phyloP scores from a whole-genome alignment of 2,113 vertebrate genomes.

The Heteronetta atricapilla region DNA sequence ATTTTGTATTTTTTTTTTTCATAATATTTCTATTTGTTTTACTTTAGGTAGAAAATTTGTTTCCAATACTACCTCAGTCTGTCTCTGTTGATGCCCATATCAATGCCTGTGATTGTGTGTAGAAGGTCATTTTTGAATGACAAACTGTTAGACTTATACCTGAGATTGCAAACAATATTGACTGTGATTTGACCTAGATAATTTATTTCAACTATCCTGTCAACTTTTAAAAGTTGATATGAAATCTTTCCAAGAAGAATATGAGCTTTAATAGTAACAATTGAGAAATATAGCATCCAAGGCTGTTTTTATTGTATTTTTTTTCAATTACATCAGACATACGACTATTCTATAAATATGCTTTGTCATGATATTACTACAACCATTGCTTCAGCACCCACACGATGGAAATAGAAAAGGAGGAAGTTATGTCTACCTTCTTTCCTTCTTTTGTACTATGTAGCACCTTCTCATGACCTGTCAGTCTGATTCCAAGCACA shows the following conservation, averaged over 20 bases:
- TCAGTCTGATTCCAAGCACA: not conserved
- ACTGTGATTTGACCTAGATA: not conserved
- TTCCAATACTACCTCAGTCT: not conserved
- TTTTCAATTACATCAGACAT: not conserved
- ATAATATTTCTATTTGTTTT: not conserved
- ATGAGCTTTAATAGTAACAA: not conserved
- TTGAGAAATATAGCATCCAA: not conserved
- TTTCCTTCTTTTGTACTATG: not conserved
- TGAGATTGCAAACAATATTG: not conserved
- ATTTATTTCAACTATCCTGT: not conserved
- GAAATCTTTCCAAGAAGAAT: not conserved
- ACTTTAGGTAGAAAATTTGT: not conserved
- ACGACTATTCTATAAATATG: not conserved
- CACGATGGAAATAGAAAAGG: not conserved
- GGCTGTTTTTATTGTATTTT: rapidly evolving
- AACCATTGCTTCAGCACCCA: not conserved
- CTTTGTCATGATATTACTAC: not conserved
- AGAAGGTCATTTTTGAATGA: not conserved
- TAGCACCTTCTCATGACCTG: not conserved
- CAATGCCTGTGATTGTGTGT: not conserved
- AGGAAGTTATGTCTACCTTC: not conserved
- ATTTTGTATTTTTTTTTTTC: not conserved
- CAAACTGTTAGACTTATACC: not conserved
- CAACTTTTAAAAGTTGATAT: not conserved
- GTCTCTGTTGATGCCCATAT: not conserved